Conservation (phyloP, 2,888 invertebrate genomes). For the Dendrolimus pini region DNA sequence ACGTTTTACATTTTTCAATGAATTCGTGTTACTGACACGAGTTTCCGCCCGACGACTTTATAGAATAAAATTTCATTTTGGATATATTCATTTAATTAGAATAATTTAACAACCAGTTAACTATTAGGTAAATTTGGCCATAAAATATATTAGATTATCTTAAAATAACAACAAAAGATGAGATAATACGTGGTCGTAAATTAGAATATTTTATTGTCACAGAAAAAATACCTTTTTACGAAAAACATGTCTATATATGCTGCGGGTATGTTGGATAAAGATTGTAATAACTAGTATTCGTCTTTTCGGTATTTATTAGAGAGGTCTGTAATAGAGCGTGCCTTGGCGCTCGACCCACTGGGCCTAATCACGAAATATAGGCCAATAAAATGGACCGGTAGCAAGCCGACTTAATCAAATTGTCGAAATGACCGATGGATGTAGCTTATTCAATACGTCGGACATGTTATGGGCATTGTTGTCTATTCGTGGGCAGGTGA, state of each 20-base stretch:
- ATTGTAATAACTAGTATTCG: slow-evolving; percentile 6
- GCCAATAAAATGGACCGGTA: slow-evolving; percentile 58
- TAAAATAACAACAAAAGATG: neutral
- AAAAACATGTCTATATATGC: neutral
- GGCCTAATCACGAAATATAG: slow-evolving; percentile 71
- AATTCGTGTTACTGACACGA: neutral
- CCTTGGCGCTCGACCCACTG: slow-evolving; percentile 31
- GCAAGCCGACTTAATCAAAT: slow-evolving; percentile 63
- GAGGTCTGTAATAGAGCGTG: slow-evolving; percentile 13
- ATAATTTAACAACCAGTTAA: neutral
- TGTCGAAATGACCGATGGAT: slow-evolving; percentile 49
- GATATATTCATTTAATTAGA: neutral
- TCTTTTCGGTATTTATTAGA: slow-evolving; percentile 19
- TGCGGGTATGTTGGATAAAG: neutral
- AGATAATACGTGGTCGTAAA: neutral
- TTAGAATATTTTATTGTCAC: neutral
- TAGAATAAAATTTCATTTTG: neutral
- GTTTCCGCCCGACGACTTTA: neutral
- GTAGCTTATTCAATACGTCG: slow-evolving; percentile 17
- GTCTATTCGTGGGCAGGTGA: neutral
- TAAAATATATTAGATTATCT: neutral
- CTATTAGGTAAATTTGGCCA: neutral
- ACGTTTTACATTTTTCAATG: neutral
- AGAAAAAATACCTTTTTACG: neutral
- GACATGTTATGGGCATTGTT: slow-evolving; percentile 8